Evolutionary conservation across 1,140 invertebrate species (phyloP), one percentile per base, ranked within the genome.

Genomic region (Ceratitis capitata): DNA sequence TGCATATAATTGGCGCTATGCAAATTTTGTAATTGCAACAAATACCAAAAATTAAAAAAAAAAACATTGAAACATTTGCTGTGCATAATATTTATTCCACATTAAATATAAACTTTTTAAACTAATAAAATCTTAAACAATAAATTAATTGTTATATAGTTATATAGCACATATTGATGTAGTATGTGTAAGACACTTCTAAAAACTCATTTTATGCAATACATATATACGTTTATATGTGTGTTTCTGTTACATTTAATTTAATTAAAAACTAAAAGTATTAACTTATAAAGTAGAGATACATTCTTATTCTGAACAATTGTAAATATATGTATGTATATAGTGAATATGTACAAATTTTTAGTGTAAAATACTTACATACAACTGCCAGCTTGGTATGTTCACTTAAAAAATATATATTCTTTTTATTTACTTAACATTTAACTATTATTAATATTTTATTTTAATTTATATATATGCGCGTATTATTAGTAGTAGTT

Each of bases 81-180:
- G 69, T 42, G 69, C 39, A 78, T 45, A 78, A 78, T 78, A 45
- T 78, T 78, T 78, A 78, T 78, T 78, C 69, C 69, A 78, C 69
- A 78, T 78, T 78, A 42, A 19, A 78, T n/a, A 45, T 47, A 78
- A 12, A 78, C 32, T 78, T 78, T 78, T 69, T 29, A 69, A 16
- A 69, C 39, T 69, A 69, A 39, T 69, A 69, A 39, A 47, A 78
- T 39, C 39, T 78, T 45, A 42, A 78, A n/a, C n/a, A 26, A 45
- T 78, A 78, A 78, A 78, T 78, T 78, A 78, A n/a, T 12, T 74
- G 16, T 78, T 78, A 26, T 32, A 78, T 23, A 64, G n/a, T n/a
- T 64, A 32, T 64, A 32, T 32, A 32, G 23, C 7, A 29, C 4
- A 26, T 64, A 64, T n/a, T n/a, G n/a, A n/a, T 23, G 4, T 45